These are phyloP conservation scores for Cyclophora albipunctata DNA, from an alignment of 2,888 invertebrate species.

Conservation along the genomic window DNA sequence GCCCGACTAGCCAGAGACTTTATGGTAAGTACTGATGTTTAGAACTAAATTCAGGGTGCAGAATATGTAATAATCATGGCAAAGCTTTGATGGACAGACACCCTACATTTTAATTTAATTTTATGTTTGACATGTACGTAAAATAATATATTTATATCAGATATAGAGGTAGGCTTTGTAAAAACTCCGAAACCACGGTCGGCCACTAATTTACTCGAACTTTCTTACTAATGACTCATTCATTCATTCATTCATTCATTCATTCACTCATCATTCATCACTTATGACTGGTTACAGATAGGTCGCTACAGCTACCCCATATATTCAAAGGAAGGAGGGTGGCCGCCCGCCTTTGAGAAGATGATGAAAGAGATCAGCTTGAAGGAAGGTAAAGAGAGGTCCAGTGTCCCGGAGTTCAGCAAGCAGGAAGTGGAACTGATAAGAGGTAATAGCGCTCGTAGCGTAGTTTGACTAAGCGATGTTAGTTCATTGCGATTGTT, in stretches of 20 bases:
- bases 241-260: not conserved
- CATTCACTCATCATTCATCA: not conserved
- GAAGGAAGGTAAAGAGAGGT: constrained; percentile 26
- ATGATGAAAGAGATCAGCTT: constrained; percentile 27
- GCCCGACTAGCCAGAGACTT: constrained; percentile 6
- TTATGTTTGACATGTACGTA: no score
- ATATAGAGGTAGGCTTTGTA: no score
- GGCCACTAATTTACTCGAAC: not conserved
- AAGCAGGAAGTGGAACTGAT: constrained; percentile 37
- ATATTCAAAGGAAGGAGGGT: constrained; percentile 39
- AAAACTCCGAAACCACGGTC: no score
- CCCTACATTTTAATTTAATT: no score
- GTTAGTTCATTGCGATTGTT: no score
- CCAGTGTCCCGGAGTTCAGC: constrained; percentile 34
- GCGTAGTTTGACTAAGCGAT: no score
- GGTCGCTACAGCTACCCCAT: constrained; percentile 40
- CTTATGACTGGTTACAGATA: constrained; percentile 20
- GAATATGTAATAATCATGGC: no score
- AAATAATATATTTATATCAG: no score
- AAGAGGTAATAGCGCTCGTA: constrained; percentile 27
- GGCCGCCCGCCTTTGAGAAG: constrained; percentile 34
- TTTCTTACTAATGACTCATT: not conserved
- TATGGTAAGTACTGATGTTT: constrained; percentile 42
- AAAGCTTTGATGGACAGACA: no score
- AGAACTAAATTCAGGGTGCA: no score